These are phyloP conservation scores for Bibio marci DNA, from an alignment of 2,888 invertebrate genomes.

Conservation along the genomic window DNA sequence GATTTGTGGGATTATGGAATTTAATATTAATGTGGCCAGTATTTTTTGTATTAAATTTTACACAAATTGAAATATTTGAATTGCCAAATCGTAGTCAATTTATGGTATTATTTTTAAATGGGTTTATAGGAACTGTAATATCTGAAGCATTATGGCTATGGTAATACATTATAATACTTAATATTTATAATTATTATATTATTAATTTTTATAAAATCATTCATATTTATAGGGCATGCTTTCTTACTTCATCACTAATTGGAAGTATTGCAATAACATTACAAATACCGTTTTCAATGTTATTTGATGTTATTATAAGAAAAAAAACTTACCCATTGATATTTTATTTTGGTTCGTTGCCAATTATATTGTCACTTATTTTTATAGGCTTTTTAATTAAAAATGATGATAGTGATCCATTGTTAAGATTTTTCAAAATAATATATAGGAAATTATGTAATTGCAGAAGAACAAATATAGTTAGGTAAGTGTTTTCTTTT, in stretches of 20 bases:
- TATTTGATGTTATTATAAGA: slow-evolving; percentile 62
- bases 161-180: slow-evolving; percentile 30
- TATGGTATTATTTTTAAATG: slow-evolving; percentile 65
- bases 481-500: slow-evolving; percentile 19
- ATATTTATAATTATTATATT: background rate
- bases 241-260: slow-evolving; percentile 78
- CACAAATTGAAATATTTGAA: slow-evolving; percentile 66
- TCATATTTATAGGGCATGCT: slow-evolving; percentile 58
- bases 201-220: background rate
- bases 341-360: slow-evolving; percentile 63
- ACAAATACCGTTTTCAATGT: slow-evolving; percentile 76
- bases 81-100: slow-evolving; percentile 71
- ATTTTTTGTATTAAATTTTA: slow-evolving; percentile 72
- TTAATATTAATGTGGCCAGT: slow-evolving; percentile 76
- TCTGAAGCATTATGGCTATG: slow-evolving; percentile 88
- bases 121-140: slow-evolving; percentile 76
- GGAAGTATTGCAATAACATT: slow-evolving; percentile 75
- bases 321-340: slow-evolving; percentile 46
- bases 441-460: slow-evolving; percentile 24
- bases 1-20: slow-evolving; percentile 87
- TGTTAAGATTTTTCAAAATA: slow-evolving; percentile 32
- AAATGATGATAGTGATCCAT: slow-evolving; percentile 70
- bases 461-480: slow-evolving; percentile 23
- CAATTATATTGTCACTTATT: slow-evolving; percentile 42
- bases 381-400: slow-evolving; percentile 51